phyloP scores from a whole-genome alignment of 2,797 vertebrate species.

The Cyprinodon diabolis region DNA sequence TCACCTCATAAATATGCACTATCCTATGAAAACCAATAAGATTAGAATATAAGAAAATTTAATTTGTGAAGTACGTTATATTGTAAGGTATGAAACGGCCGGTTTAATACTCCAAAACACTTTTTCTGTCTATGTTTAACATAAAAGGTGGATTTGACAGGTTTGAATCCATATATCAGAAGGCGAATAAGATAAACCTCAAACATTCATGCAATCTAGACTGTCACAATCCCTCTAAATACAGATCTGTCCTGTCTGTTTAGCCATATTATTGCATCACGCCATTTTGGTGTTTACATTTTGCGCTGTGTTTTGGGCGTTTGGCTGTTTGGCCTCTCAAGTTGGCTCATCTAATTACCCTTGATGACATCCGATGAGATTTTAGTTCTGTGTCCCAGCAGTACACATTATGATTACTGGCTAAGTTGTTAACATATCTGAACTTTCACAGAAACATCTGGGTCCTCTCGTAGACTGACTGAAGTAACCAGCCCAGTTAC shows the following conservation, averaged over 20 bases:
- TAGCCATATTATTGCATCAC: constrained; percentile 30
- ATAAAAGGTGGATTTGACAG: neutral
- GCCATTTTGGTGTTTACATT: constrained; percentile 29
- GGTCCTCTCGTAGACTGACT: constrained; percentile 17
- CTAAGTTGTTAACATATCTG: constrained; percentile 35
- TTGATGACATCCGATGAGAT: constrained; percentile 41
- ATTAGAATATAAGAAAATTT: neutral
- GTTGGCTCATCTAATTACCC: constrained; percentile 47
- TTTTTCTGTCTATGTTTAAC: neutral
- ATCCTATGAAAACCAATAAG: neutral
- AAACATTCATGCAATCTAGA: neutral
- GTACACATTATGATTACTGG: constrained; percentile 56
- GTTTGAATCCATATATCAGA: neutral
- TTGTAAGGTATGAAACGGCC: neutral
- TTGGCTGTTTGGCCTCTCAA: constrained; percentile 27
- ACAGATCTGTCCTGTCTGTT: constrained; percentile 3
- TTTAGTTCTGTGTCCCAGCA: constrained; percentile 19
- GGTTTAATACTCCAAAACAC: neutral
- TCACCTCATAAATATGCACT: neutral
- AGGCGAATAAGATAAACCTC: neutral
- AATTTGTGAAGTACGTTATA: neutral
- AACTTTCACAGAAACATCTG: constrained; percentile 51
- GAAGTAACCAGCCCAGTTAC: constrained; percentile 26
- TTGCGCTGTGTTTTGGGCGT: constrained; percentile 35
- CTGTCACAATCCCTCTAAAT: neutral